Base-by-base conservation (phyloP, 2,797 vertebrate genomes). In the Sciurus vulgaris region DNA sequence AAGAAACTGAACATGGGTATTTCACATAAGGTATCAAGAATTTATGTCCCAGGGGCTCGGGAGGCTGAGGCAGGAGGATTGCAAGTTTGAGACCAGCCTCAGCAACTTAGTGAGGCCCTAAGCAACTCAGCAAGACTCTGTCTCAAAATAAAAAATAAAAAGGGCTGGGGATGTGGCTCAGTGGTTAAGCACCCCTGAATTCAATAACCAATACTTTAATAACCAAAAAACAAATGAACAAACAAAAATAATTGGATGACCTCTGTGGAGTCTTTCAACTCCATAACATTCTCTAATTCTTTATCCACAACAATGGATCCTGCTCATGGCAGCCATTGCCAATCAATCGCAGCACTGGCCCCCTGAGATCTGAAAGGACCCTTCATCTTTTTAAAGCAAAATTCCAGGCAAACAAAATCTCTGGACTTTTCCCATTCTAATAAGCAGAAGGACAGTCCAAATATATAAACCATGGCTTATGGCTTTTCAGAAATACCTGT, bases 401-500 rank as follows among this genome's bases (percentile, higher is more conserved):
- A 41, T 61, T 84, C 47, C 17, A 93, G 47, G 77, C 67, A 96
- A 95, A 74, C 33, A 67, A 94, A 93, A 49, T 9, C 24, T 44
- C 44, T 47, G 33, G 24, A 35, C 54, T 79, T 26, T 49, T 65
- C 56, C 49, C 9, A 9, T 30, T 41, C 38, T 30, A 63, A 69
- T 26, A 81, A 87, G 7, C 73, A 13, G 14, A 81, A 0, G 69
- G 79, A 49, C 11, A 87, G 61, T 63, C 10, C 41, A 86, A 91
- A 72, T 61, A 91, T 63, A 38, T 14, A 86, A 86, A 38, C 73
- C 22, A 11, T 2, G 13, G 79, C 54, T 70, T 65, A 13, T 12
- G 28, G n/a, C 28, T 87, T 96, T 96, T 87, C 73, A 94, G 92
- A 97, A 89, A 81, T 5, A 20, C n/a, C 41, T 33, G 0, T 18